Base-by-base conservation (phyloP, 2,113 vertebrate species). In the Solea senegalensis region DNA sequence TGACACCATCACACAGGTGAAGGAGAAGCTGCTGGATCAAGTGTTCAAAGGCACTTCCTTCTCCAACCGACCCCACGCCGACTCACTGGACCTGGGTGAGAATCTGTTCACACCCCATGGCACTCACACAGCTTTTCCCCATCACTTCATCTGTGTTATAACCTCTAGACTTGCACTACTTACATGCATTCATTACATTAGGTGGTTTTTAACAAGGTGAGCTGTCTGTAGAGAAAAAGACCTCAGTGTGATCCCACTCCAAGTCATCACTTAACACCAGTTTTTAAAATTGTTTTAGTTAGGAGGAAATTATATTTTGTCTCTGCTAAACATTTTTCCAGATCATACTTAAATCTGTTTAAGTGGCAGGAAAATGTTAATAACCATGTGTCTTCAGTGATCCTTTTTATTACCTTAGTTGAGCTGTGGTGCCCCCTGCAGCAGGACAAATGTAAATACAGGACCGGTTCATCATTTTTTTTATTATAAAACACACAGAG, bases 11-110 rank as follows among this genome's bases (percentile, higher is more conserved):
- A 96, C 95, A 1, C 97, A 99, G 86, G 97, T 98, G 86, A 99
- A 99, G 82, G 97, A 99, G 90, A 99, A 99, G 86, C 95, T 98
- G 82, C 92, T 99, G 39, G 97, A 99, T 71, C 97, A 98, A 91
- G 94, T 97, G 70, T 98, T 95, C 81, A 98, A 98, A 85, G 95
- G 96, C 80, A 95, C 95, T 0, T 95, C 96, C 3, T 97, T 95
- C 75, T 95, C 95, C 78, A 95, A 97, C 81, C 92, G 98, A 5
- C 97, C 97, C 1, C 96, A 97, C 65, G 89, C 95, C 0, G 95
- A 97, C 74, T 94, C 96, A 3, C 89, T 99, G 72, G 98, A 99
- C 83, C 92, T 99, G 0, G 98, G 98, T 99, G 48, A 96, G 96
- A 78, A 52, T 16, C 13, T 3, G 8, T 21, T 21, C 21, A 21